A percentile compares a stretch with the other conserved stretches of the same genome.
Evolutionary conservation across 2,113 vertebrate genomes (phyloP).

Genomic region (Peromyscus polionotus): DNA sequence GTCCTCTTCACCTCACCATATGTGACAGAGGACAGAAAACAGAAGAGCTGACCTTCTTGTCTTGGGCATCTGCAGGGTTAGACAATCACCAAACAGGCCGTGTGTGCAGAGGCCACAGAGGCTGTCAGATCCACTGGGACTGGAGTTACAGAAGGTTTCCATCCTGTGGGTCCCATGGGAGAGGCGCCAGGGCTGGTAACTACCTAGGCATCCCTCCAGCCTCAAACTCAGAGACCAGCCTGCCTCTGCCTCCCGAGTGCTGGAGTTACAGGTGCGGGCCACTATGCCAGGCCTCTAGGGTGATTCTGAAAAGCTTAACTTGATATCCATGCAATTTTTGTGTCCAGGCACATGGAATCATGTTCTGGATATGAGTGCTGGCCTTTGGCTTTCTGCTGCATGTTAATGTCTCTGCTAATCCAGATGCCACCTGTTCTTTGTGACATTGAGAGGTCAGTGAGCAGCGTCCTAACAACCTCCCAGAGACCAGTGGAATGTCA

Average conservation of each 20-base stretch:
- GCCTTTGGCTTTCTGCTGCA: conserved; percentile 69
- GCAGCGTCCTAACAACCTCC: conserved; percentile 53
- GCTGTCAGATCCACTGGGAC: not conserved
- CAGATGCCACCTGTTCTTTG: conserved; percentile 67
- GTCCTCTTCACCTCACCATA: not conserved
- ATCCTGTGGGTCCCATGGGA: not conserved
- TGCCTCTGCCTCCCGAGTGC: not conserved
- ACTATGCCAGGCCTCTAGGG: not conserved
- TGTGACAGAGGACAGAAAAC: not conserved
- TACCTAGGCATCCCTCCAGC: not conserved
- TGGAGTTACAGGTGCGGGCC: not conserved
- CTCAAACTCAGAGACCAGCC: not conserved
- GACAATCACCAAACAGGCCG: not conserved
- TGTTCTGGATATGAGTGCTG: conserved; percentile 43
- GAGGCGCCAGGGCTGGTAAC: not conserved
- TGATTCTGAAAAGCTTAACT: not conserved
- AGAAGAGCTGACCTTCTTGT: not conserved
- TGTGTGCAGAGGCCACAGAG: no score
- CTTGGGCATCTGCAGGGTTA: not conserved
- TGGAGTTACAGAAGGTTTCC: not conserved
- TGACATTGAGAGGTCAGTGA: conserved; percentile 75
- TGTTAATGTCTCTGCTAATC: conserved; percentile 74
- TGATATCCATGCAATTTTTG: not conserved
- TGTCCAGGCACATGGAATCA: conserved; percentile 29
- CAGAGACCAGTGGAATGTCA: conserved; percentile 49